Base-by-base conservation (phyloP, 2,797 vertebrate genomes). In the Ciconia nigra region DNA sequence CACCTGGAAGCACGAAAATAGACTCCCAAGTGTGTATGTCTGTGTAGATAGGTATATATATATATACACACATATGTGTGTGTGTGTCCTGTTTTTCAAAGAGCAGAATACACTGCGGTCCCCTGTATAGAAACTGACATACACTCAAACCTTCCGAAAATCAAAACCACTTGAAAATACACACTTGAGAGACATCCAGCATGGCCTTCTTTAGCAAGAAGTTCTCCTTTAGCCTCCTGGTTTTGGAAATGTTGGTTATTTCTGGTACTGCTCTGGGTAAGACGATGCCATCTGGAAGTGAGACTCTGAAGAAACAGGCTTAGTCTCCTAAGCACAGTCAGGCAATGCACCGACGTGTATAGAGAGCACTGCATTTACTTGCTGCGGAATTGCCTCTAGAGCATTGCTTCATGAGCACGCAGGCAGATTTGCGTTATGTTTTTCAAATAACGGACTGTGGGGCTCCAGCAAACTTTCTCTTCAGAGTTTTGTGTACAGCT, bases 1-100 rank as follows among this genome's bases (percentile, higher is more conserved):
- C 77, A 95, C 71, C 87, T 89, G 72, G 79, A 95, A 95, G 89
- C 54, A 62, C 26, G 54, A 84, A 79, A 84, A 82, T 80, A 90
- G 63, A 70, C 16, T 94, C 25, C 47, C 24, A 11, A 76, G 76
- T 81, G 49, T 46, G 18, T 80, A 28, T 15, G 11, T 54, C 52
- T 89, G 7, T 57, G 5, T 42, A 52, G 19, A 88, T 12, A 51
- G 25, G 49, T 2, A 52, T 2, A 11, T 3, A 52, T 7, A 57
- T 6, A 25, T 0, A 33, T 0, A 51, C 1, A 35, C 16, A 58
- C 11, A 35, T 17, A 3, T 28, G 6, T 33, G 3, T 19, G 6
- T 44, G 10, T n/a, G 4, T 19, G 11, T 59, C 28, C 24, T 78
- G 26, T 20, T 86, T 81, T 77, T 73, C 59, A 61, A 55, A 61